phyloP scores from a whole-genome alignment of 2,113 vertebrate species.

The Neomonachus schauinslandi region DNA sequence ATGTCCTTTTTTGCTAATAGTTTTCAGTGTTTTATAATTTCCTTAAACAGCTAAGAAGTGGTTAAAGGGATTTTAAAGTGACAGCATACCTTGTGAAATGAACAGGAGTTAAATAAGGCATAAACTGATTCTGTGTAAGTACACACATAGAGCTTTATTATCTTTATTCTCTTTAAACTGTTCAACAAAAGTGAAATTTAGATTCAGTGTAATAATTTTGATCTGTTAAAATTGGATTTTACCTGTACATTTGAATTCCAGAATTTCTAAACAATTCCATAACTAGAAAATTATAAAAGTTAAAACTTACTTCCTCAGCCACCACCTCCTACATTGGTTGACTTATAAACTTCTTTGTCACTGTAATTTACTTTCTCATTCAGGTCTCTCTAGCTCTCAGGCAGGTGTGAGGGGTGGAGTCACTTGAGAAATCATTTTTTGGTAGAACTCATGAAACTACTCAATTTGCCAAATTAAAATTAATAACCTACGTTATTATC shows the following conservation, averaged over 20 bases:
- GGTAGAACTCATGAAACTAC: background rate
- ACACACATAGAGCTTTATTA: background rate
- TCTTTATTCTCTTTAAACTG: background rate
- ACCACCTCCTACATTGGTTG: background rate
- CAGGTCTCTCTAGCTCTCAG: background rate
- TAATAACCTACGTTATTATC: background rate
- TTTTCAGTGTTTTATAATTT: background rate
- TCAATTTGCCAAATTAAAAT: background rate
- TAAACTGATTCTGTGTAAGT: background rate
- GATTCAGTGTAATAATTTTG: background rate
- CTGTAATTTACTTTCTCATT: conserved; percentile 15
- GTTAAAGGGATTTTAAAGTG: background rate
- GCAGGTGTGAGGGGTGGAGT: background rate
- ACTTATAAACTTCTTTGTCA: background rate
- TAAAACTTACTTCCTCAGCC: background rate
- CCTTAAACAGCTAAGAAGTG: background rate
- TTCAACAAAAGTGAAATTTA: background rate
- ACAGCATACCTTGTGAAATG: background rate
- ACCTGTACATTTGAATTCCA: background rate
- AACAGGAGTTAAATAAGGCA: background rate
- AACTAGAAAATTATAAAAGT: background rate
- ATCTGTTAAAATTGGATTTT: conserved; percentile 29
- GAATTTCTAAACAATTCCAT: conserved; percentile 27
- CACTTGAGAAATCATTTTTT: background rate
- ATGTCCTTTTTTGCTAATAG: background rate